Evolutionary conservation across 1,140 invertebrate species (phyloP), one percentile per base, ranked within the genome.

Genomic region (Coenobita brevimanus): DNA sequence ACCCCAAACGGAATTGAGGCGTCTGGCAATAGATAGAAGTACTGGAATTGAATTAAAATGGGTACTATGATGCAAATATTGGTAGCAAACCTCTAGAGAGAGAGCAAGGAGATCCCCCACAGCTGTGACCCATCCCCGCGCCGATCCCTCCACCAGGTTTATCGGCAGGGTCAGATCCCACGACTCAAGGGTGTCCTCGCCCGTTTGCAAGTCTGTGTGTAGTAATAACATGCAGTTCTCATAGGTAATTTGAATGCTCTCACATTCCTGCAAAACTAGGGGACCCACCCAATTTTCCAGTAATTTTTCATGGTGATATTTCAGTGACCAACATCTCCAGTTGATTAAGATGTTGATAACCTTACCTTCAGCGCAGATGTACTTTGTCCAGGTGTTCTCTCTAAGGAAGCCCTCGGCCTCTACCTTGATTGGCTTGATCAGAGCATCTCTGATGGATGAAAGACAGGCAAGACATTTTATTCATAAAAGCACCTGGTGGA

Each of bases 81-180:
- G 17, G 46, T 17, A 50, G 6, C 17, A 50, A 50, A 86, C 83
- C 57, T 79, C 75, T 24, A 86, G 41, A 8, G 75, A 54, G 6
- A 79, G 21, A 24, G 60, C 38, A 0, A 86, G 92, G 3, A 95
- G 92, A 86, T 95, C 94, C 0, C 94, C 94, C 15, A 94, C 92
- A 0, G 94, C 91, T 89, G 94, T 94, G 0, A 95, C 92, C 38
- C 93, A 93, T 17, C 93, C 93, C n/a, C 94, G 92, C 4, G 94
- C 94, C 24, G 83, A 86, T 6, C 75, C 83, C 17, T 86, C 62
- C 36, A 86, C 83, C 3, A 80, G 41, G 8, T 21, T 43, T 0
- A n/a, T 3, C 0, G 83, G 41, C 4, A 75, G 36, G 2, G 4
- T 24, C 0, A 79, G 21, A 1, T 67, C 27, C 75, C 60, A 50